Evolutionary conservation across 2,113 vertebrate species (phyloP).

Genomic region (Colaptes auratus): DNA sequence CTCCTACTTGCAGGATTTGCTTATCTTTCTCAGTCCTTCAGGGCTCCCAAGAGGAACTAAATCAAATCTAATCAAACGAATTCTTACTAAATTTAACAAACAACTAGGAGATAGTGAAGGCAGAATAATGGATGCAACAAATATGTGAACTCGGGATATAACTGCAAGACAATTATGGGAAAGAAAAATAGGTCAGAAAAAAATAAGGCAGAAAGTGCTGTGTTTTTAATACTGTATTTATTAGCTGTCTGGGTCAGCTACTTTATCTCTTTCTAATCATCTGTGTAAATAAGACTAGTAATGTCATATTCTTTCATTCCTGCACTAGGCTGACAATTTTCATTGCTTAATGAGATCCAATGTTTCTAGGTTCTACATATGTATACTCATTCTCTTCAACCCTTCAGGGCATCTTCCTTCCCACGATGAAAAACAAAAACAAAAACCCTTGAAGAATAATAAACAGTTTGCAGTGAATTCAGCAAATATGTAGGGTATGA

Average conservation of each 20-base stretch:
- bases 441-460: not conserved
- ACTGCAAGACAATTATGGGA: slow-evolving; percentile 33
- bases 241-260: slow-evolving; percentile 63
- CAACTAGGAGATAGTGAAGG: slow-evolving; percentile 31
- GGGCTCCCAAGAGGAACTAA: slow-evolving; percentile 47
- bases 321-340: slow-evolving; percentile 36
- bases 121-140: slow-evolving; percentile 18
- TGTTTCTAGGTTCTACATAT: slow-evolving; percentile 28
- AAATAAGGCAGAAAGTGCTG: not conserved
- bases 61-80: slow-evolving; percentile 63
- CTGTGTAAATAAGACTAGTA: slow-evolving; percentile 55
- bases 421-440: slow-evolving; percentile 1
- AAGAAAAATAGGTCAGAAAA: slow-evolving; percentile 62
- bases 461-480: slow-evolving; percentile 44
- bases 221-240: slow-evolving; percentile 37
- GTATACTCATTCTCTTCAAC: slow-evolving; percentile 18
- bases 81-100: slow-evolving; percentile 66
- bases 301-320: slow-evolving; percentile 56
- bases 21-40: slow-evolving; percentile 20
- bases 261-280: slow-evolving; percentile 57
- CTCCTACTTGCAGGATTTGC: not conserved
- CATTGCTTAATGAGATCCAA: slow-evolving; percentile 57
- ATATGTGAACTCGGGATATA: not conserved
- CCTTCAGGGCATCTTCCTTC: slow-evolving; percentile 44
- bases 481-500: slow-evolving; percentile 8